Evolutionary conservation across 1,140 invertebrate genomes (phyloP).

Genomic region (Physella acuta): DNA sequence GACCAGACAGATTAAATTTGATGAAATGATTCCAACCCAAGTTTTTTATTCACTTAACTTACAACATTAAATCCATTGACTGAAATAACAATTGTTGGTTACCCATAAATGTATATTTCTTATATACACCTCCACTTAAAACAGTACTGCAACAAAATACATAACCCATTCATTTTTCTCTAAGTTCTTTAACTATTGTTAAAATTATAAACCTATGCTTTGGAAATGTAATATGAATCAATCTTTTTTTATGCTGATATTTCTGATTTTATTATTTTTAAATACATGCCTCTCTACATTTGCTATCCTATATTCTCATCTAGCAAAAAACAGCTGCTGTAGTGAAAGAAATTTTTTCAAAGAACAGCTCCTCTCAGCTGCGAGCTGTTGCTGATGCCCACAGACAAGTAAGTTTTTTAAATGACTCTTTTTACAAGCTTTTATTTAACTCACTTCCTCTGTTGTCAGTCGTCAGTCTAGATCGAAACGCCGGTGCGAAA

Average conservation of each 20-base stretch:
- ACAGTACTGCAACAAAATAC: too few relatives aligned
- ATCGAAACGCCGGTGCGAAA: too few relatives aligned
- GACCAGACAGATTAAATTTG: too few relatives aligned
- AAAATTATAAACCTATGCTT: too few relatives aligned
- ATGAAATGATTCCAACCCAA: background rate
- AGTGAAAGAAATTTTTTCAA: slow-evolving; percentile 21
- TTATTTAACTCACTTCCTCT: too few relatives aligned
- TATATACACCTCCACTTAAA: background rate
- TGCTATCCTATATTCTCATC: background rate
- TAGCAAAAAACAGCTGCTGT: slow-evolving; percentile 12
- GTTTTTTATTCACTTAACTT: background rate
- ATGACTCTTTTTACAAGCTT: too few relatives aligned
- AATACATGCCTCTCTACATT: background rate
- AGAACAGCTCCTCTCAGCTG: slow-evolving; percentile 27
- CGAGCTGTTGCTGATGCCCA: slow-evolving; percentile 26
- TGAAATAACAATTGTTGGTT: background rate
- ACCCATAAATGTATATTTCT: background rate
- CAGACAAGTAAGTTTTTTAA: slow-evolving; percentile 33
- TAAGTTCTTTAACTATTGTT: too few relatives aligned
- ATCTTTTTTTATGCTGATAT: too few relatives aligned
- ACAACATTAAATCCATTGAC: background rate
- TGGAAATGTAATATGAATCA: too few relatives aligned
- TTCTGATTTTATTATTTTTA: background rate
- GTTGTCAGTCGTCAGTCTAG: too few relatives aligned
- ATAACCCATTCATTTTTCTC: too few relatives aligned